Base-by-base conservation (phyloP, 2,113 vertebrate species). In the Chaetops frenatus region DNA sequence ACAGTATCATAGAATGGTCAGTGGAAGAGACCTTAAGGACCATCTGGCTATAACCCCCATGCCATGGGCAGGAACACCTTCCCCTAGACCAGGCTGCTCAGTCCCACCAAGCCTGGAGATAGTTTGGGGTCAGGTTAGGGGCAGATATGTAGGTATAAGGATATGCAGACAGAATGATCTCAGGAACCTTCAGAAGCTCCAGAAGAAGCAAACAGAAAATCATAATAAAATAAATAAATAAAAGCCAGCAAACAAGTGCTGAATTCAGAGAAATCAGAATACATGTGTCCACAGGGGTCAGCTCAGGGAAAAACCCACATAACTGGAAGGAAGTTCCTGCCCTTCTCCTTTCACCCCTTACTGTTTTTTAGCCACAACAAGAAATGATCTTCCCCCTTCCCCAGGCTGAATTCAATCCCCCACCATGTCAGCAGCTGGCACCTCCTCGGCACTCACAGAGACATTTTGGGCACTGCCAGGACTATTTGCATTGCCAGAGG, bases 391-490 rank as follows among this genome's bases (percentile, higher is more conserved):
- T 77, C 14, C 40, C 35, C 3, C 29, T 88, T 86, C 19, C 80
- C 56, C 7, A 2, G 72, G 56, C 77, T 87, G 69, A 93, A 79
- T 86, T 92, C 82, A 58, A 22, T 88, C 86, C 92, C 81, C 74
- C 65, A 88, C 80, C 60, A 35, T 8, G 69, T 86, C 92, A 84
- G 92, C 90, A 96, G 77, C 88, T 95, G 94, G 88, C 92, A 83
- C 79, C 88, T 85, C 95, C 91, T 91, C 60, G 5, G 51, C 56
- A 35, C 76, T 90, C 85, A 35, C 47, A 82, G 93, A 93, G 76
- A 66, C 80, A 76, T 76, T 90, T 74, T 92, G 79, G 81, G 82
- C 79, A 57, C 65, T 95, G 86, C 93, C 96, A 94, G 86, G 82
- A 71, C 48, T 81, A 66, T 74, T 92, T 17, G 0, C 48, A 7